phyloP scores from a whole-genome alignment of 2,113 vertebrate genomes.

The Rousettus leschenaultii region DNA sequence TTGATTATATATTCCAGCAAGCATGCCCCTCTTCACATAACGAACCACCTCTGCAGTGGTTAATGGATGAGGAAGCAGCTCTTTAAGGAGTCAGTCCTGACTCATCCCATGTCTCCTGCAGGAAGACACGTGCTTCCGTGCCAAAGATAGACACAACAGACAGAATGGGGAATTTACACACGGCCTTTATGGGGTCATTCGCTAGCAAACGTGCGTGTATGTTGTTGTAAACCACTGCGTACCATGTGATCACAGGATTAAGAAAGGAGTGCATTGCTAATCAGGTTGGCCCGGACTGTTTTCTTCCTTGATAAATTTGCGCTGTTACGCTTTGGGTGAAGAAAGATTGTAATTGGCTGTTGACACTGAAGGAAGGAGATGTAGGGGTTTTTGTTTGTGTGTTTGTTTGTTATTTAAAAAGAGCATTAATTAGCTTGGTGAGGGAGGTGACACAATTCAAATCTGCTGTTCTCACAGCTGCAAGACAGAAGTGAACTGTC shows the following conservation, averaged over 20 bases:
- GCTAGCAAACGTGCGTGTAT: conserved; percentile 35
- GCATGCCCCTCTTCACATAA: neutral
- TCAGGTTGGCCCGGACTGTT: conserved; percentile 59
- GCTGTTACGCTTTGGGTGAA: conserved; percentile 56
- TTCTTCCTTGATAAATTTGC: conserved; percentile 47
- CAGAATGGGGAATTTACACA: neutral
- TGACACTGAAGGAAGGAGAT: conserved; percentile 68
- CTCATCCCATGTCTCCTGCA: neutral
- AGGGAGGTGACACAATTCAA: conserved; percentile 47
- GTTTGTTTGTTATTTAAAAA: neutral
- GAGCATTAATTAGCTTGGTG: conserved; percentile 59
- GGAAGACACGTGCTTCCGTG: neutral
- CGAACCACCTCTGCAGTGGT: neutral
- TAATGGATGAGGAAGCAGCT: neutral
- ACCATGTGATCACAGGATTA: conserved; percentile 51
- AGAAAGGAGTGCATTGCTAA: conserved; percentile 50
- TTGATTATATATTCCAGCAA: neutral
- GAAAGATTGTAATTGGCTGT: conserved; percentile 68
- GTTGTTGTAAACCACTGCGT: conserved; percentile 16
- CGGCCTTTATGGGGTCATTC: conserved; percentile 1
- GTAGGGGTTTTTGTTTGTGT: neutral
- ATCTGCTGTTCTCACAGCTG: conserved; percentile 38
- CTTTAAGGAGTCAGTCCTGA: neutral
- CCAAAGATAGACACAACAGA: neutral
- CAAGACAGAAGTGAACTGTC: conserved; percentile 56